A percentile compares a stretch with the other conserved stretches of the same genome.
These are phyloP conservation scores for Burhinus bistriatus DNA, from an alignment of 2,113 vertebrate species.

Conservation along the genomic window DNA sequence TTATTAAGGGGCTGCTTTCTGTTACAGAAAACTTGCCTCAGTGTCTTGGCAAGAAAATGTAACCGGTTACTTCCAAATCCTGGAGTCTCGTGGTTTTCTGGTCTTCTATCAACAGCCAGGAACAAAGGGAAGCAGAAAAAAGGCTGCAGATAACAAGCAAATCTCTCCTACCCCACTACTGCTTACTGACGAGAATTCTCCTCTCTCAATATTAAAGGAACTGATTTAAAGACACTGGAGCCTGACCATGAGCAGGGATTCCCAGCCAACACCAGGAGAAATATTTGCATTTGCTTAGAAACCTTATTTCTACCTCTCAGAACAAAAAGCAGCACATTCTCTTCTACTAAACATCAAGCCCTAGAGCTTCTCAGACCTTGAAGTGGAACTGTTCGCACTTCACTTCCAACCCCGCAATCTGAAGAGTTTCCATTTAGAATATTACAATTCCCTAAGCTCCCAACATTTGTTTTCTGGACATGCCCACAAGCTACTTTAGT, in stretches of 20 bases:
- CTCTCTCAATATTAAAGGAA: neutral
- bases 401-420: neutral
- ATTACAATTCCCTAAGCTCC: neutral
- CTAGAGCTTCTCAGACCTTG: neutral
- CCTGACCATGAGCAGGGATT: neutral
- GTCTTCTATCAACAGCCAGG: neutral
- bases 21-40: neutral
- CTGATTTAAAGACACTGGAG: neutral
- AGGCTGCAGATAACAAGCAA: neutral
- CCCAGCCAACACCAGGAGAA: neutral
- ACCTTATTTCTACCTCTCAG: neutral
- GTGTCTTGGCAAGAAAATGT: neutral
- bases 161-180: neutral
- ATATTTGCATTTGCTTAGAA: neutral
- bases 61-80: neutral
- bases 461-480: neutral
- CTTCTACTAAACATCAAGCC: neutral
- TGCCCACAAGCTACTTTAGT: neutral
- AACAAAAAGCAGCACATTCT: neutral
- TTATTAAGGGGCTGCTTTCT: neutral
- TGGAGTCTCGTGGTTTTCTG: neutral
- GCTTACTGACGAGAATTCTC: neutral
- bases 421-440: neutral
- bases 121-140: neutral
- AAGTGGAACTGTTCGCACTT: neutral